phyloP scores from a whole-genome alignment of 2,113 vertebrate species.

The Ceyx margarethae region DNA sequence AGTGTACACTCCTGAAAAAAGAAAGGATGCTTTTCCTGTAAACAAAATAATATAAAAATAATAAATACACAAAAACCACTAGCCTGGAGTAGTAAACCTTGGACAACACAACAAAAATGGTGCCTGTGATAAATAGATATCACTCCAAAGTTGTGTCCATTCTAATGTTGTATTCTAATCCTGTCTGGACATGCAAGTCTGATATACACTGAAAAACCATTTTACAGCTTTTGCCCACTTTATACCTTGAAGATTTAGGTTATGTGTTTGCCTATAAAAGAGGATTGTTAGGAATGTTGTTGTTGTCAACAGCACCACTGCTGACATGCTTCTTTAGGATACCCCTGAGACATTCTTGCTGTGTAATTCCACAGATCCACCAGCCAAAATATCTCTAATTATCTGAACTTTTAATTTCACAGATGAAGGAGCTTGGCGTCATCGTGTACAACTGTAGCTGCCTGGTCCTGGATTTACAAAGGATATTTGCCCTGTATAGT shows the following conservation, averaged over 20 bases:
- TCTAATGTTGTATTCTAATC: neutral
- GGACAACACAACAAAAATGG: neutral
- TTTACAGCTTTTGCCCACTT: neutral
- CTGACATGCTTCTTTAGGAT: neutral
- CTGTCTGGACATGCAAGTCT: neutral
- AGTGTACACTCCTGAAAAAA: neutral
- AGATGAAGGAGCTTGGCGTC: conserved; percentile 96
- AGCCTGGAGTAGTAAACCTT: neutral
- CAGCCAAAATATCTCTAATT: neutral
- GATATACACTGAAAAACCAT: neutral
- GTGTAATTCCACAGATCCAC: neutral
- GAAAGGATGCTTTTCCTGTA: neutral
- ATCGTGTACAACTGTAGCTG: conserved; percentile 94
- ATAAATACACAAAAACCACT: neutral
- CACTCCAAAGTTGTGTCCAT: neutral
- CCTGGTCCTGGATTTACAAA: conserved; percentile 91
- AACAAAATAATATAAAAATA: neutral
- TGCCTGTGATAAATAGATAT: neutral
- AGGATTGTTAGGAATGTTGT: neutral
- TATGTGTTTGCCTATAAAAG: neutral
- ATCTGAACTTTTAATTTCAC: conserved; percentile 66
- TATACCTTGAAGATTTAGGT: neutral
- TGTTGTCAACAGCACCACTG: neutral
- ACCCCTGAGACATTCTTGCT: neutral
- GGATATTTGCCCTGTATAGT: conserved; percentile 86